Base-by-base conservation (phyloP, 1,140 invertebrate genomes). In the Pogonognathellus flavescens region DNA sequence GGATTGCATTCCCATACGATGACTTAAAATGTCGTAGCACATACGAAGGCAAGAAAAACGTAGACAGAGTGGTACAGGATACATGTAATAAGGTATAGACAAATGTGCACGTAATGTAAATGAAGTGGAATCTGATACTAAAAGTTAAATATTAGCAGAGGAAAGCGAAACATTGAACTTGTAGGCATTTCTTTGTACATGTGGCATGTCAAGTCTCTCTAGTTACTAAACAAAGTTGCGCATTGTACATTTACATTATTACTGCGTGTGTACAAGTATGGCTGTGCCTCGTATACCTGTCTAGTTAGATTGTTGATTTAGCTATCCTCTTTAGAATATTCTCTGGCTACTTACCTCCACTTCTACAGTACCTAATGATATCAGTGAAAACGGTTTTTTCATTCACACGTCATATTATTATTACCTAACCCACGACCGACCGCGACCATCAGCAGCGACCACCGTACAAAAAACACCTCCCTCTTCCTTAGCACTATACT, bases 231-330 rank as follows among this genome's bases (percentile, higher is more conserved):
- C 31, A 41, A 41, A 41, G 31, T 41, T 41, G 31, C 31, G 31
- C 31, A 41, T 41, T 41, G 2, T 6, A 3, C 31, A 41, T 41
- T 41, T 41, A 41, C 31, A 41, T 41, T 41, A 41, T 41, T 41
- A 41, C 31, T 41, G 2, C 1, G 2, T 41, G 31, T 3, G 31
- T 41, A 41, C 6, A 41, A 41, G 31, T 41, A 41, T 41, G n/a
- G n/a, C 31, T 6, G 1, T 41, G 6, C 31, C 31, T 41, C 6
- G 31, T 41, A 6, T 50, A 76, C 25, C 70, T 76, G 70, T 76
- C 70, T 76, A 41, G 70, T 76, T 76, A 76, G 70, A 7, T 6
- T n/a, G 70, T 76, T 76, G 70, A 76, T 76, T 76, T 76, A 76
- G 41, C 70, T 76, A 49, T 76, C 41, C 70, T 41, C 31, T 41